Conservation (phyloP, 2,113 vertebrate species). For the Willisornis vidua region DNA sequence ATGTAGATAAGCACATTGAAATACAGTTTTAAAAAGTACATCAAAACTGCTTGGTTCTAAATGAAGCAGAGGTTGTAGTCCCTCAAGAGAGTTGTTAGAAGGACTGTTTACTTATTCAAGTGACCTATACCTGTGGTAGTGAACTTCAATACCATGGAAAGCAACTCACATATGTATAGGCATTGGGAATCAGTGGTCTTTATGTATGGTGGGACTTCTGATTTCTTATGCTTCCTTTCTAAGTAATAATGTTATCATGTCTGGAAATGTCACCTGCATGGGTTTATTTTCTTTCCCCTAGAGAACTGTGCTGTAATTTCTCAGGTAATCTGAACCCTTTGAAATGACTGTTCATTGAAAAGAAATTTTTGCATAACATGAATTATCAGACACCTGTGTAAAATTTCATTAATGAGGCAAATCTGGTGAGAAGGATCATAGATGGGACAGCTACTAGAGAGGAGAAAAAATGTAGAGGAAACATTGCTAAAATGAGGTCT, state of each 20-base stretch:
- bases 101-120: background rate
- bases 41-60: background rate
- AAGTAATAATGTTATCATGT: background rate
- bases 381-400: background rate
- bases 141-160: background rate
- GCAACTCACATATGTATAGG: background rate
- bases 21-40: background rate
- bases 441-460: background rate
- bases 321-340: background rate
- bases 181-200: background rate
- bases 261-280: background rate
- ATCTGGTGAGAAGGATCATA: background rate
- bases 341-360: background rate
- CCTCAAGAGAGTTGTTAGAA: background rate
- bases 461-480: background rate
- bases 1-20: background rate
- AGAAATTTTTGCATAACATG: background rate
- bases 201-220: background rate
- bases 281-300: background rate
- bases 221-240: background rate
- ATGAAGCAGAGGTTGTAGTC: background rate
- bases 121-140: background rate
- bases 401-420: conserved; percentile 24
- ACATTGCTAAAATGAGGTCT: background rate
- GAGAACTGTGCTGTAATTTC: background rate